Evolutionary conservation across 2,888 invertebrate species (phyloP), one percentile per base, ranked within the genome.

Genomic region (Apomyelois bistriatella): DNA sequence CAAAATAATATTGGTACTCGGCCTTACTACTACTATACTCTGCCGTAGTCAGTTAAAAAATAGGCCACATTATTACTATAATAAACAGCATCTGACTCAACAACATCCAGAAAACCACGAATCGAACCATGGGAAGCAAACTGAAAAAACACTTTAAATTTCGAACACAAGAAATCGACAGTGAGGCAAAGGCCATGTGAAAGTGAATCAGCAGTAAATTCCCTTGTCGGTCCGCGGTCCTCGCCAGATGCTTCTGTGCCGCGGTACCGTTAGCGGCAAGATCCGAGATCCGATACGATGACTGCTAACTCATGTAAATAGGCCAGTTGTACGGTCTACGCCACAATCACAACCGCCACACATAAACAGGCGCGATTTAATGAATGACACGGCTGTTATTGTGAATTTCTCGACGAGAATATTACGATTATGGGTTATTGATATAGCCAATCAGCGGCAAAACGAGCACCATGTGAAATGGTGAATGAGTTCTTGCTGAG

Each of bases 191-290:
- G 73, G 68, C 69, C 71, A 70, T 64, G 75, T 70, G 86, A 88
- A 88, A 88, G 86, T 87, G 84, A 86, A 80, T 74, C 70, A 66
- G 62, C 63, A 59, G 66, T 57, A 66, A 65, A 67, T 65, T 64
- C 60, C 58, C 53, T 48, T 51, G 42, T 4, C 43, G 52, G 37
- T 47, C 53, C 52, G 51, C 46, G 8, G 46, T 32, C 32, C 15
- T 46, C 46, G 32, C 15, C 32, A 46, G 30, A 30, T 43, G 22
- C 7, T 46, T 46, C 32, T 46, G 46, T 46, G 46, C 32, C 50
- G 52, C 48, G 58, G 72, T 83, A 85, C 88, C 87, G 89, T 87
- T 88, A 87, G 56, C 76, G 62, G 82, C 82, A 83, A 85, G 84
- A 85, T 81, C 82, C 68, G 46, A 46, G 46, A 46, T 46, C 46